These are phyloP conservation scores for Calycopis cecrops DNA, from an alignment of 1,140 invertebrate genomes.

Conservation along the genomic window DNA sequence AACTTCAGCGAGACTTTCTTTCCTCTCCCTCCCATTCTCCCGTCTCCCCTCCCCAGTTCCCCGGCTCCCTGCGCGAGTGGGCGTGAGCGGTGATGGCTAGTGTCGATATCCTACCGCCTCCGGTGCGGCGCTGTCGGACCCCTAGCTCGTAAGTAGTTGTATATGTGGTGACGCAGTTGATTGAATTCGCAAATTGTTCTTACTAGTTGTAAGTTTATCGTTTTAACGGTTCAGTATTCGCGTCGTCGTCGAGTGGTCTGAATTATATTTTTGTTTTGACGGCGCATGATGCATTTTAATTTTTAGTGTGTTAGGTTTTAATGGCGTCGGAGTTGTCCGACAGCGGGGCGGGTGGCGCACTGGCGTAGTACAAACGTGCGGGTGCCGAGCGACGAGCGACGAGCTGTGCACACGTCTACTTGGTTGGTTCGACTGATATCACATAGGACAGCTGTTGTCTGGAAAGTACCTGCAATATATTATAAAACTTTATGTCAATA, in stretches of 20 bases:
- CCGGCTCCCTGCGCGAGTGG: constrained; percentile 29
- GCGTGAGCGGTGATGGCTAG: constrained; percentile 36
- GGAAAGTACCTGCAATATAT: too few relatives aligned
- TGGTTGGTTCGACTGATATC: neutral
- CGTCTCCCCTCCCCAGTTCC: constrained; percentile 16
- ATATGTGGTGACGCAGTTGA: constrained; percentile 34
- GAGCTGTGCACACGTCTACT: neutral
- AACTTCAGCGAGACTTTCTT: constrained; percentile 58
- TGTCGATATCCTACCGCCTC: constrained; percentile 34
- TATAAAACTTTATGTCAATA: too few relatives aligned
- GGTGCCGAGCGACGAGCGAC: constrained; percentile 24
- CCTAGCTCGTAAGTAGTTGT: constrained; percentile 60
- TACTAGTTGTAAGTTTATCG: constrained; percentile 27
- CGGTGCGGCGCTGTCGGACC: constrained; percentile 35
- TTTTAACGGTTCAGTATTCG: constrained; percentile 47
- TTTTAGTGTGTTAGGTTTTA: constrained; percentile 44
- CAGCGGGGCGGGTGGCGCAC: constrained; percentile 64
- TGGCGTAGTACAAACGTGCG: constrained; percentile 71
- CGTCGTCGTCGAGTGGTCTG: constrained; percentile 32
- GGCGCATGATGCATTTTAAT: constrained; percentile 53
- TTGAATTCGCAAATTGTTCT: constrained; percentile 33
- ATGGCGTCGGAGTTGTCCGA: constrained; percentile 38
- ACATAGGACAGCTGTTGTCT: too few relatives aligned
- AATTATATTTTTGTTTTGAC: constrained; percentile 37
- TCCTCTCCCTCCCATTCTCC: constrained; percentile 18